phyloP scores from a whole-genome alignment of 1,140 invertebrate species.

The Macrobrachium nipponense region DNA sequence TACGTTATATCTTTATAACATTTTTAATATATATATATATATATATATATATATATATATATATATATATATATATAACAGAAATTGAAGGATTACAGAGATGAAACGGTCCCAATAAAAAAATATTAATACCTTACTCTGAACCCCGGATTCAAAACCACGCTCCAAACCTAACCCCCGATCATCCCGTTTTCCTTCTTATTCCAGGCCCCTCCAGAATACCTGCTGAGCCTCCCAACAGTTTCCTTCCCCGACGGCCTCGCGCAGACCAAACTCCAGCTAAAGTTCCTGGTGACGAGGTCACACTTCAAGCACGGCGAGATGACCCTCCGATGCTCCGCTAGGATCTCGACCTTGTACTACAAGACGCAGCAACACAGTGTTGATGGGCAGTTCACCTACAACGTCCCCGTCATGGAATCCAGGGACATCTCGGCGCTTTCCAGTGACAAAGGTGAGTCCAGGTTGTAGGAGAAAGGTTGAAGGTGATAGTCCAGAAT shows the following conservation, averaged over 20 bases:
- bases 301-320: conserved; percentile 37
- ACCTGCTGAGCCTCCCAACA: conserved; percentile 8
- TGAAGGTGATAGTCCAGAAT: neutral
- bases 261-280: conserved; percentile 13
- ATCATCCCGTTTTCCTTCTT: neutral
- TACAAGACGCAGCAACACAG: conserved; percentile 47
- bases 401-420: conserved; percentile 47
- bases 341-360: conserved; percentile 35
- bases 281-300: conserved; percentile 22
- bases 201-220: conserved; percentile 33
- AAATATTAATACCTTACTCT: too few species aligned
- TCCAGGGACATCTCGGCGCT: conserved; percentile 41
- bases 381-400: conserved; percentile 35
- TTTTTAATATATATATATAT: too few species aligned
- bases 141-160: too few species aligned
- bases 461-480: neutral
- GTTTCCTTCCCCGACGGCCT: conserved; percentile 32
- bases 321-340: conserved; percentile 39
- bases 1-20: too few species aligned
- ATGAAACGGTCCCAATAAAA: too few species aligned
- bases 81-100: too few species aligned
- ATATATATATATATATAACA: too few species aligned
- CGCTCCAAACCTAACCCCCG: too few species aligned
- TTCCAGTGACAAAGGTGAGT: neutral
- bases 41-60: too few species aligned